Conservation (phyloP, 2,113 vertebrate genomes). For the Ammospiza nelsoni region DNA sequence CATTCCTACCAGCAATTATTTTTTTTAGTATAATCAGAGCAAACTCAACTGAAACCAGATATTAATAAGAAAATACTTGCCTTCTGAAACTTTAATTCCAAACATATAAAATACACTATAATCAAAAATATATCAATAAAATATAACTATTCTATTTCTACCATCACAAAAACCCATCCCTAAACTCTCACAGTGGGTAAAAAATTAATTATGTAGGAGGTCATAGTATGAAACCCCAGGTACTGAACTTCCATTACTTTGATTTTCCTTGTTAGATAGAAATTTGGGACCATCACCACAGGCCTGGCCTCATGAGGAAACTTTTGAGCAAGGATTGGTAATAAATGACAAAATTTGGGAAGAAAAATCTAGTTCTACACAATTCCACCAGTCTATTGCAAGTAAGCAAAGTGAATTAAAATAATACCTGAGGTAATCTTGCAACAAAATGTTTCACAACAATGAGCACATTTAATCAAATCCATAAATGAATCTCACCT, state of each 20-base stretch:
- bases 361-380: background rate
- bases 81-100: background rate
- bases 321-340: background rate
- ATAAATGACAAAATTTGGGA: background rate
- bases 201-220: background rate
- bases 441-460: background rate
- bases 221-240: background rate
- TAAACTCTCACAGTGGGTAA: background rate
- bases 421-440: background rate
- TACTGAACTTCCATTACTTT: background rate
- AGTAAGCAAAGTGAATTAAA: background rate
- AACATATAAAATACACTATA: background rate
- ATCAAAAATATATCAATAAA: background rate
- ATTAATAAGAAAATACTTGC: background rate
- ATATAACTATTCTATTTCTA: background rate
- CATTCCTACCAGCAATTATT: background rate
- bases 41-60: background rate
- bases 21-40: background rate
- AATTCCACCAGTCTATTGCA: background rate
- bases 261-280: background rate
- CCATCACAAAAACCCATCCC: background rate
- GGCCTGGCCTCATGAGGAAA: background rate
- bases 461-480: background rate
- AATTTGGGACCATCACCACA: background rate
- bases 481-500: background rate